phyloP scores from a whole-genome alignment of 92 coral and sea anemone species.

The Siderastrea radians region DNA sequence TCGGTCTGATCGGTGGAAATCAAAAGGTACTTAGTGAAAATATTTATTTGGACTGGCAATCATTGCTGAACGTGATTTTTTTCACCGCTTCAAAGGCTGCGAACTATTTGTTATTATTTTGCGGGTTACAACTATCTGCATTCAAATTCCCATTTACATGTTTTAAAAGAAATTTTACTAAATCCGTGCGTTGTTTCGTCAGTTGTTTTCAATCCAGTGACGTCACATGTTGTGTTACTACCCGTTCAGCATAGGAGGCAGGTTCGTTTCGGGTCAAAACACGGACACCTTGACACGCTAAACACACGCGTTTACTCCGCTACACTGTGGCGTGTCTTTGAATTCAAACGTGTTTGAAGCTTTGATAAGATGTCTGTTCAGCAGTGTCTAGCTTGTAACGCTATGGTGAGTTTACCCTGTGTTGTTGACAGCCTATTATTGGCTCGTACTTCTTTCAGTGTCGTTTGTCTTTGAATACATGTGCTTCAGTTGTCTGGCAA shows the following conservation, averaged over 20 bases:
- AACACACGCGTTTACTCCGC: conserved; percentile 4
- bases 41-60: neutral
- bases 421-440: conserved; percentile 10
- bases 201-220: conserved; percentile 38
- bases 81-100: neutral
- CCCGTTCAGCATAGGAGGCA: conserved; percentile 29
- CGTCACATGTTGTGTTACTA: conserved; percentile 59
- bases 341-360: conserved; percentile 12
- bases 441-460: conserved; percentile 18
- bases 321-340: neutral
- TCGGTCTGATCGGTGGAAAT: too few relatives aligned
- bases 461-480: conserved; percentile 43
- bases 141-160: conserved; percentile 31
- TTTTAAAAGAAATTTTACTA: conserved; percentile 15
- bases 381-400: conserved; percentile 59
- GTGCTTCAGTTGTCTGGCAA: conserved; percentile 49
- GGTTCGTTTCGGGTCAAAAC: conserved; percentile 43
- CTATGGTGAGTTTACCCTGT: conserved; percentile 44
- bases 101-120: conserved; percentile 1
- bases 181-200: conserved; percentile 33
- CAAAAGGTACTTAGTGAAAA: too few relatives aligned
- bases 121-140: conserved; percentile 7
- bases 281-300: conserved; percentile 27
- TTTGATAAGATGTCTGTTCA: conserved; percentile 30
- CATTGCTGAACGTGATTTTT: neutral